Conservation (phyloP, 1,140 invertebrate species). For the Zaprionus kolodkinae region DNA sequence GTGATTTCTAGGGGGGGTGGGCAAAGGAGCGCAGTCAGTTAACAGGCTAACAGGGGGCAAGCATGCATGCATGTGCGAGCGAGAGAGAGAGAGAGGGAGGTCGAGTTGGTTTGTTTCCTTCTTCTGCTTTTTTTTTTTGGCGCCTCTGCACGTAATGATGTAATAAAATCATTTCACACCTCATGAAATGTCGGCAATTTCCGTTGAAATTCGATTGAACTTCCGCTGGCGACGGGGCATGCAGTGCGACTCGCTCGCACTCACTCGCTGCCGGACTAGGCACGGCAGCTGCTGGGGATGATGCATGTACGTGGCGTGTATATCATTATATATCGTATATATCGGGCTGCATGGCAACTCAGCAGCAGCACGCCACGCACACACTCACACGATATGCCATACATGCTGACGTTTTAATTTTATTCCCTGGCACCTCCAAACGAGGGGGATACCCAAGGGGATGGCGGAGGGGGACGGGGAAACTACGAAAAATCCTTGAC, state of each 20-base stretch:
- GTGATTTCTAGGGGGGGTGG: conserved; percentile 20
- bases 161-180: conserved; percentile 84
- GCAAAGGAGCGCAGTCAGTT: conserved; percentile 6
- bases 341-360: conserved; percentile 40
- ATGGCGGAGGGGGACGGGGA: too few species aligned
- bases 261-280: conserved; percentile 48
- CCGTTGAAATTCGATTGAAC: conserved; percentile 83
- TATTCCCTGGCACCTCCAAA: conserved; percentile 53
- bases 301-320: conserved; percentile 79
- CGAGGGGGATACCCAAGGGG: too few species aligned
- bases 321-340: conserved; percentile 67
- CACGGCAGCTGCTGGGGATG: conserved; percentile 57
- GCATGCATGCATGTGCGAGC: not conserved
- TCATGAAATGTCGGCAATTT: conserved; percentile 84
- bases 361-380: conserved; percentile 22
- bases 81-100: not conserved
- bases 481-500: conserved; percentile 62
- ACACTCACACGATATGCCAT: conserved; percentile 40
- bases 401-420: conserved; percentile 82
- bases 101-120: not conserved
- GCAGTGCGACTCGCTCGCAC: conserved; percentile 6
- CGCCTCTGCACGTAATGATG: conserved; percentile 80
- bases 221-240: conserved; percentile 50
- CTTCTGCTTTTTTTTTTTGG: conserved; percentile 27
- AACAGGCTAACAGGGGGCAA: conserved; percentile 10